phyloP scores from a whole-genome alignment of 2,888 invertebrate genomes.

The Cancer borealis region DNA sequence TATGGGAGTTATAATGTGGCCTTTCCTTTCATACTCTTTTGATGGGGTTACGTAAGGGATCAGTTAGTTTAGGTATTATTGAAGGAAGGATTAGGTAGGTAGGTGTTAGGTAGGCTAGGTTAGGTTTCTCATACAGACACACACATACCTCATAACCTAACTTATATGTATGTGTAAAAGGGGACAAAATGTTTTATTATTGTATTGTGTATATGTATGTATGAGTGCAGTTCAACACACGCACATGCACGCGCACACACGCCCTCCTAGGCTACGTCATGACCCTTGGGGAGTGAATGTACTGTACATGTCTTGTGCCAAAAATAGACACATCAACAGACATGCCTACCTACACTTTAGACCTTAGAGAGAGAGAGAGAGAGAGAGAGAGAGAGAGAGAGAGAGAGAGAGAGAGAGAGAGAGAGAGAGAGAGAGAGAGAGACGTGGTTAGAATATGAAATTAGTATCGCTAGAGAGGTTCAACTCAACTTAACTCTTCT shows the following conservation, averaged over 20 bases:
- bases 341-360: not conserved
- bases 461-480: not conserved
- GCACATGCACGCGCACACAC: not conserved
- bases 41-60: constrained; percentile 1
- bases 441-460: not conserved
- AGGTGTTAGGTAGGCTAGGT: not conserved
- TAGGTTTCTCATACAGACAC: not conserved
- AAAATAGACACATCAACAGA: constrained; percentile 5
- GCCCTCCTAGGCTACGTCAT: not conserved
- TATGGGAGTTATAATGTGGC: not conserved
- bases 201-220: not conserved
- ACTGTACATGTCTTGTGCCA: not conserved
- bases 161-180: not conserved
- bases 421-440: not conserved
- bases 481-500: not conserved
- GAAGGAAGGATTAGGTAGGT: not conserved
- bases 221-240: not conserved
- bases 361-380: constrained; percentile 30
- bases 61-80: not conserved
- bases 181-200: not conserved
- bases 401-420: constrained; percentile 45
- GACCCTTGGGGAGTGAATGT: not conserved
- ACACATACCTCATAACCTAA: not conserved
- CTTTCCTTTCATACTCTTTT: not conserved
- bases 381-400: constrained; percentile 45